A percentile compares a stretch with the other conserved stretches of the same genome.
Evolutionary conservation across 1,140 invertebrate species (phyloP).

Genomic region (Rhagoletis zephyria): DNA sequence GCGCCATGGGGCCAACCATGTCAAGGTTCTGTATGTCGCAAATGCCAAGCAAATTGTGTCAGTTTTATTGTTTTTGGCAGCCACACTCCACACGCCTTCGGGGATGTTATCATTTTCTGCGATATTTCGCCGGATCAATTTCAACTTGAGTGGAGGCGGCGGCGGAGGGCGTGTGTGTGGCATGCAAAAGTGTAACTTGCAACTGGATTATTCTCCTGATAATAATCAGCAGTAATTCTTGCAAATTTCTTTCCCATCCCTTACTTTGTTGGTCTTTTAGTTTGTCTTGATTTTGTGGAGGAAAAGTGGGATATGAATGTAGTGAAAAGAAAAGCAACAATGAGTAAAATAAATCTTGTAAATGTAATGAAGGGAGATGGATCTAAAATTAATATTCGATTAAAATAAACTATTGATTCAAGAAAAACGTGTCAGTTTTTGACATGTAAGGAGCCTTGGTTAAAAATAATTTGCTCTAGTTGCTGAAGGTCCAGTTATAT

Average conservation of each 20-base stretch:
- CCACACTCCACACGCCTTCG: background rate
- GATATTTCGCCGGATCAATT: slow-evolving; percentile 32
- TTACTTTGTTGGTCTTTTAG: background rate
- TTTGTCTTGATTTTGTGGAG: too few relatives aligned
- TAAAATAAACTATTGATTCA: too few relatives aligned
- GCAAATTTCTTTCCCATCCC: background rate
- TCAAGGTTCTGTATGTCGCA: slow-evolving; percentile 25
- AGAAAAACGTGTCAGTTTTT: too few relatives aligned
- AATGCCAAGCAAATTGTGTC: slow-evolving; percentile 45
- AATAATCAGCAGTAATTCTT: slow-evolving; percentile 35
- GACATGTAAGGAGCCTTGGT: too few relatives aligned
- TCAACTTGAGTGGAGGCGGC: background rate
- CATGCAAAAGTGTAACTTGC: slow-evolving; percentile 2
- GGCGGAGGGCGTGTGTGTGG: background rate
- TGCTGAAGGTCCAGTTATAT: too few relatives aligned
- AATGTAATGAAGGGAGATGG: too few relatives aligned
- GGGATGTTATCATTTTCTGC: slow-evolving; percentile 5
- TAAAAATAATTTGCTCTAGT: too few relatives aligned
- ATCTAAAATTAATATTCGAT: too few relatives aligned
- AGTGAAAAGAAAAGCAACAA: too few relatives aligned
- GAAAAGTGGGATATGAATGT: too few relatives aligned
- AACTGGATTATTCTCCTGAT: slow-evolving; percentile 46
- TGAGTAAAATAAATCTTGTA: too few relatives aligned
- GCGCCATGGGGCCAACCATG: slow-evolving; percentile 43
- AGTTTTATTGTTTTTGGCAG: slow-evolving; percentile 44